These are phyloP conservation scores for Helicorthomorpha holstii DNA, from an alignment of 1,140 invertebrate genomes.

Conservation along the genomic window DNA sequence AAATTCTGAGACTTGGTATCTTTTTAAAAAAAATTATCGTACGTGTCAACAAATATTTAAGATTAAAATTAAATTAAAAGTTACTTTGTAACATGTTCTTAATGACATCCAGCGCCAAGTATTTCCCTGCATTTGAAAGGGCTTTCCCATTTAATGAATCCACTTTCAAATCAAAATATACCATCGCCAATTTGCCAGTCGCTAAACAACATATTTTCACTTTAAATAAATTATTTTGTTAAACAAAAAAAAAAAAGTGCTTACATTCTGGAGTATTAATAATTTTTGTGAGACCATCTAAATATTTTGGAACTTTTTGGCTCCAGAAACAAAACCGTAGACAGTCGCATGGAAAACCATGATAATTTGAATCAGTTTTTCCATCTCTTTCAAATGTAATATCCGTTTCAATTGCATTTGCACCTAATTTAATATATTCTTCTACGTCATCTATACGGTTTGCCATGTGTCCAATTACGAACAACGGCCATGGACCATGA, in stretches of 20 bases:
- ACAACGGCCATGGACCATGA: conserved; percentile 11
- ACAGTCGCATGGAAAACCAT: conserved; percentile 11
- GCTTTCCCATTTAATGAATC: background rate
- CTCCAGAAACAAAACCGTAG: conserved; percentile 1
- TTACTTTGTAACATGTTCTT: background rate
- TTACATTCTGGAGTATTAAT: background rate
- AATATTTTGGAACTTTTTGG: conserved; percentile 7
- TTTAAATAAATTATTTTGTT: background rate
- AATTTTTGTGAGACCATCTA: background rate
- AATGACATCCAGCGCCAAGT: background rate
- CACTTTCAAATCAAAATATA: background rate
- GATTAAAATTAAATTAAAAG: background rate
- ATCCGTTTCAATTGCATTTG: conserved; percentile 12
- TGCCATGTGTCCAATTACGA: conserved; percentile 12
- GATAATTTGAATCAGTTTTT: conserved; percentile 2
- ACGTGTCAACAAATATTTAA: too few relatives aligned
- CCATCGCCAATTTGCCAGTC: background rate
- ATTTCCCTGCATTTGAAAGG: background rate
- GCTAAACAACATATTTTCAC: background rate
- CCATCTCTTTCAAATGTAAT: conserved; percentile 10
- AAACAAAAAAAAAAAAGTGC: background rate
- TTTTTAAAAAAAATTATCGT: background rate
- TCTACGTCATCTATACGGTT: conserved; percentile 10
- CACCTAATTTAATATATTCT: conserved; percentile 8
- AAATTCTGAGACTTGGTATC: background rate